Percentiles rank a stretch among this genome's conserved stretches.
Conservation (phyloP, 30 jellyfish, hydroid and myxozoan species). For the Turritopsis dohrnii region DNA sequence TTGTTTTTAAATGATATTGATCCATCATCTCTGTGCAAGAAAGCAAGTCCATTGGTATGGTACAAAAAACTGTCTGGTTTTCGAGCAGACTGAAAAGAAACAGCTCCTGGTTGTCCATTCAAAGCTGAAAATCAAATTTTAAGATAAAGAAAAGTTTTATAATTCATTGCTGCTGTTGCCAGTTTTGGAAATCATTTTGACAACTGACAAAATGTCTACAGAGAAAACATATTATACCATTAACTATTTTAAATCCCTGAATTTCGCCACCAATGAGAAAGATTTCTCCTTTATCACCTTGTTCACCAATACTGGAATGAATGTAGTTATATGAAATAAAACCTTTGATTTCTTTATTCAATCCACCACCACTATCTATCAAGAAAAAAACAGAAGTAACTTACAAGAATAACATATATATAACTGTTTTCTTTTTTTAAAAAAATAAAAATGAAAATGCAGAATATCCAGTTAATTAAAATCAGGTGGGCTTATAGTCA, state of each 20-base stretch:
- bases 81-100: background rate
- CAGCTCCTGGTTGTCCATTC: constrained; percentile 15
- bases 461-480: too few relatives aligned
- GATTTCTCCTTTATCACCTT: background rate
- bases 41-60: background rate
- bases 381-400: too few relatives aligned
- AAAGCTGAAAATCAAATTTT: background rate
- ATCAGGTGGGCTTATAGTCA: too few relatives aligned
- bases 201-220: background rate
- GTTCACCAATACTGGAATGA: background rate
- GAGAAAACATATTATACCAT: background rate
- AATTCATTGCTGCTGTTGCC: too few relatives aligned
- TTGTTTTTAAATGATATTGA: constrained; percentile 1
- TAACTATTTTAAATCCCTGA: background rate
- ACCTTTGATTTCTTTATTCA: background rate
- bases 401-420: too few relatives aligned
- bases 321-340: constrained; percentile 13
- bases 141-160: background rate
- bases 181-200: background rate
- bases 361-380: background rate
- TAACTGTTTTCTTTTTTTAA: too few relatives aligned
- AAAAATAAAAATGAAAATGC: too few relatives aligned
- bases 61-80: background rate
- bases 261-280: background rate
- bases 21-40: background rate